Evolutionary conservation across 2,797 vertebrate species (phyloP).

Genomic region (Pitangus sulphuratus): DNA sequence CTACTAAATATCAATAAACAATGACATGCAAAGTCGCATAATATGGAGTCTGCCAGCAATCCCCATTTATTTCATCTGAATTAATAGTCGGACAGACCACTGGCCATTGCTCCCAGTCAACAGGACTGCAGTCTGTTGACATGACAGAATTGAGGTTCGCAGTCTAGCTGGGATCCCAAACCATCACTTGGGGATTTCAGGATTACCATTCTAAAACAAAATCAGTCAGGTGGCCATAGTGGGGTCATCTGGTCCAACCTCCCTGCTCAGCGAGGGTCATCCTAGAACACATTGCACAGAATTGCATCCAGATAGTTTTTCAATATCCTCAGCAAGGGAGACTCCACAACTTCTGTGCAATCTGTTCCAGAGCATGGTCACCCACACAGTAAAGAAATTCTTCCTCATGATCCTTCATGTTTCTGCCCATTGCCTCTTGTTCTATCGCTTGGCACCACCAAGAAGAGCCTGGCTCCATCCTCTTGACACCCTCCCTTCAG

Average conservation of each 20-base stretch:
- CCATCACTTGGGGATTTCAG: background rate
- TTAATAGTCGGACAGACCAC: accelerated
- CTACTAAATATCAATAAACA: background rate
- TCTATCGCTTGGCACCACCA: background rate
- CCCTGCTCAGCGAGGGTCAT: background rate
- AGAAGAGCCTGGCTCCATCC: background rate
- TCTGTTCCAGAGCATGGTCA: accelerated
- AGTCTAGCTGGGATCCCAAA: background rate
- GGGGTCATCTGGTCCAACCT: background rate
- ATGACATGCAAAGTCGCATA: background rate
- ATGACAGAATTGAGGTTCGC: background rate
- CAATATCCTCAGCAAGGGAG: background rate
- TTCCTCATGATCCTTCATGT: background rate
- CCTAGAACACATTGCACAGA: background rate
- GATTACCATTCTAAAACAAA: background rate
- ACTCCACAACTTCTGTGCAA: background rate
- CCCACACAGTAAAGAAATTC: background rate
- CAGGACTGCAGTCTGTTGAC: background rate
- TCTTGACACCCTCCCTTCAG: background rate
- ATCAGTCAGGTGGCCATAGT: background rate
- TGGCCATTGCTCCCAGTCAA: background rate
- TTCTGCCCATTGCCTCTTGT: background rate
- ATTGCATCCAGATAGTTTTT: background rate
- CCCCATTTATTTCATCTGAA: background rate
- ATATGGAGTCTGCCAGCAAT: background rate